phyloP scores from a whole-genome alignment of 2,888 invertebrate genomes.

The Pelosia muscerda region DNA sequence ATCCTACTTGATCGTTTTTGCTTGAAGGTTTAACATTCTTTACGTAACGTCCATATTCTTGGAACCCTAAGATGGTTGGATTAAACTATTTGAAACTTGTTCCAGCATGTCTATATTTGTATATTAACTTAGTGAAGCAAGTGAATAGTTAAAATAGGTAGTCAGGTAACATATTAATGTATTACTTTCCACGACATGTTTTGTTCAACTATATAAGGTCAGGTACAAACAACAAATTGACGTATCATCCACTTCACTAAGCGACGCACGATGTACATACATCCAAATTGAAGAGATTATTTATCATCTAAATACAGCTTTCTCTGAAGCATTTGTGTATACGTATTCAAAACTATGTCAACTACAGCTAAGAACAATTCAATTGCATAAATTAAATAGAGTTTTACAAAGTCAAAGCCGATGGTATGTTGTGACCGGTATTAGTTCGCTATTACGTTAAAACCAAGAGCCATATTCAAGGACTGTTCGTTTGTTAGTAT shows the following conservation, averaged over 20 bases:
- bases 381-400: background rate
- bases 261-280: background rate
- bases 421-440: background rate
- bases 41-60: background rate
- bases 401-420: background rate
- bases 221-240: background rate
- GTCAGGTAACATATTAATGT: conserved; percentile 14
- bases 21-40: background rate
- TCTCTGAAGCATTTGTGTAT: background rate
- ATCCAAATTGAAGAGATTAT: background rate
- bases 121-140: background rate
- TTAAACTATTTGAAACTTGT: background rate
- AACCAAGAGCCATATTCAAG: conserved; percentile 68
- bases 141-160: background rate
- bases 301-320: background rate
- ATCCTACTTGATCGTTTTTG: background rate
- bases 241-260: background rate
- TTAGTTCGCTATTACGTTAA: conserved; percentile 44
- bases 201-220: too few relatives aligned
- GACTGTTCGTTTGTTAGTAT: conserved; percentile 53
- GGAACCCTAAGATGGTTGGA: background rate
- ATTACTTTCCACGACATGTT: background rate
- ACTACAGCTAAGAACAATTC: background rate
- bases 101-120: background rate
- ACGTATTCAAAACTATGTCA: background rate